Conservation (phyloP, 2,797 vertebrate species). For the Hemitrygon akajei region DNA sequence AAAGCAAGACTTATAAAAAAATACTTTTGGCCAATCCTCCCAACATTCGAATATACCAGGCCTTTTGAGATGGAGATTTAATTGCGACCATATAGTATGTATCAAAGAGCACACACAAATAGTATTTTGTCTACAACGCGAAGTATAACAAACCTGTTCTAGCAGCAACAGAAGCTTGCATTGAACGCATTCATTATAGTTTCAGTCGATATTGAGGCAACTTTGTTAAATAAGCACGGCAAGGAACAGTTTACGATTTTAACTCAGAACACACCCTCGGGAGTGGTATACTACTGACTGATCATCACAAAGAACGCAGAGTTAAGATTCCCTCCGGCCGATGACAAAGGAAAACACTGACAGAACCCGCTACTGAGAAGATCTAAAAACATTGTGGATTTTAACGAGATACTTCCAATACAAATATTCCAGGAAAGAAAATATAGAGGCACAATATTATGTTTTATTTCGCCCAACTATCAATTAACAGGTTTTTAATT, state of each 20-base stretch:
- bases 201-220: not conserved
- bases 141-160: not conserved
- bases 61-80: not conserved
- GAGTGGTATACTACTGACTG: not conserved
- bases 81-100: not conserved
- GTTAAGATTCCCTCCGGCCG: not conserved
- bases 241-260: not conserved
- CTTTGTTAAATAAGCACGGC: not conserved
- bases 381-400: not conserved
- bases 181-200: not conserved
- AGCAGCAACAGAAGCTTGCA: not conserved
- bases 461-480: not conserved
- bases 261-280: not conserved
- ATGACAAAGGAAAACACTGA: conserved; percentile 8
- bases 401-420: not conserved
- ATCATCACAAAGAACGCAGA: not conserved
- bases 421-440: not conserved
- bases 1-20: no score
- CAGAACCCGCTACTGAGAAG: not conserved
- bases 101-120: not conserved
- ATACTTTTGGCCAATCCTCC: not conserved
- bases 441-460: not conserved
- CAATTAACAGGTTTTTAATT: not conserved
- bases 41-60: not conserved
- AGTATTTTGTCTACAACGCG: not conserved